A percentile compares a stretch with the other conserved stretches of the same genome.
Conservation (phyloP, 2,888 invertebrate species). For the Lumbricus terrestris region DNA sequence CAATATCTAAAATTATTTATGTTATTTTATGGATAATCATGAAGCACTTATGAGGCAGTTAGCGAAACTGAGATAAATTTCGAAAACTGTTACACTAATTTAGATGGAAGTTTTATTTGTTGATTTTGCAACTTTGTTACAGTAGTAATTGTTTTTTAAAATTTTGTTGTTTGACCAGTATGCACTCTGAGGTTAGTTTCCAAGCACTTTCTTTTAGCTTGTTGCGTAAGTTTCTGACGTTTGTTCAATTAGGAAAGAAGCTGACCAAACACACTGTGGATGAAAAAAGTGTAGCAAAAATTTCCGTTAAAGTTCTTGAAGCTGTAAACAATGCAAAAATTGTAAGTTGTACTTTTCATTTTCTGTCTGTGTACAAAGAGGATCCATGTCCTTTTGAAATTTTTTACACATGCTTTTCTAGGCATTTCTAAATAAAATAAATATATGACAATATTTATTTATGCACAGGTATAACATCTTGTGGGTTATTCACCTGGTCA, state of each 20-base stretch:
- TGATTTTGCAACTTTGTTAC: background rate
- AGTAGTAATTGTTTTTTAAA: background rate
- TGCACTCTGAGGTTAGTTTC: background rate
- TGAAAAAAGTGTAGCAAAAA: slow-evolving; percentile 83
- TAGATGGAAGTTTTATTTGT: too few relatives aligned
- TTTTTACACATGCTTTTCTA: too few relatives aligned
- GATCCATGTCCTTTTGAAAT: too few relatives aligned
- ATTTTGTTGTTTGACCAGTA: background rate
- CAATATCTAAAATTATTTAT: too few relatives aligned
- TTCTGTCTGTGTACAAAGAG: too few relatives aligned
- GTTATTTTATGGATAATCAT: too few relatives aligned
- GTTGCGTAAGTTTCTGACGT: background rate
- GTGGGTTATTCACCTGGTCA: too few relatives aligned
- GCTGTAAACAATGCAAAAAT: slow-evolving; percentile 90
- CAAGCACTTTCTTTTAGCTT: background rate
- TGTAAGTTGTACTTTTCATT: slow-evolving; percentile 30
- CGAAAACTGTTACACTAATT: too few relatives aligned
- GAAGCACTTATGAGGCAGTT: too few relatives aligned
- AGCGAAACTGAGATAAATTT: too few relatives aligned
- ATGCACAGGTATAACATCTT: background rate
- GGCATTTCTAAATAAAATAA: background rate
- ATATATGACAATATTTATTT: background rate
- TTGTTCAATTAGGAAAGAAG: slow-evolving; percentile 68
- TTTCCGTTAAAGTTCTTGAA: slow-evolving; percentile 88
- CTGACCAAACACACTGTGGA: slow-evolving; percentile 79